Percentiles rank a stretch among this genome's conserved stretches.
Conservation (phyloP, 2,888 invertebrate species). For the Timandra comae region DNA sequence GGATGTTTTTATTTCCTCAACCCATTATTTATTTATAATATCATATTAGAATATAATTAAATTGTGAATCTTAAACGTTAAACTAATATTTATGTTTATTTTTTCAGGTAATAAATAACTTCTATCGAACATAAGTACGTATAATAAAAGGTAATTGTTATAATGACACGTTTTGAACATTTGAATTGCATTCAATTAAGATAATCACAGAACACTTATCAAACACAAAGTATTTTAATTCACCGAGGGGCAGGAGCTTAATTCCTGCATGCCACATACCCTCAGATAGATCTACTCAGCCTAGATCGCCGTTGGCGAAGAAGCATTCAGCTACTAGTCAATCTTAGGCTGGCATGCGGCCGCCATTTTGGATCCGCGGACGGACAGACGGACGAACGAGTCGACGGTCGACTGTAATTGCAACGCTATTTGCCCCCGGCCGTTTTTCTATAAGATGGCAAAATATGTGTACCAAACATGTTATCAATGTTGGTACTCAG, state of each 20-base stretch:
- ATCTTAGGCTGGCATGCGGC: constrained; percentile 68
- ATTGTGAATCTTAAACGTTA: neutral
- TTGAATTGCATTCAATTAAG: constrained; percentile 41
- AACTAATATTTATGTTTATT: constrained; percentile 3
- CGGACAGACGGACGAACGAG: constrained; percentile 55
- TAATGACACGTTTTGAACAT: constrained; percentile 35
- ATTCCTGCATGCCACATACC: constrained; percentile 55
- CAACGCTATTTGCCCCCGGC: constrained; percentile 59
- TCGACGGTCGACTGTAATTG: constrained; percentile 65
- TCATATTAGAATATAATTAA: constrained; percentile 1
- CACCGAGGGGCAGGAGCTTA: constrained; percentile 49
- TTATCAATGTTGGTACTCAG: constrained; percentile 10
- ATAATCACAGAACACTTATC: constrained; percentile 55
- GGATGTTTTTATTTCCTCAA: constrained; percentile 1
- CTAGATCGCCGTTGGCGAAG: constrained; percentile 66
- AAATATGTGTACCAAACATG: constrained; percentile 19
- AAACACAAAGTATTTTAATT: constrained; percentile 70
- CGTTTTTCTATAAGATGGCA: constrained; percentile 58
- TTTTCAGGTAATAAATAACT: constrained; percentile 20
- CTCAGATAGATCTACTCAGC: constrained; percentile 53
- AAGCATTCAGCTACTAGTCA: constrained; percentile 69
- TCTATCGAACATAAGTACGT: constrained; percentile 30
- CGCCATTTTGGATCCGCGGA: constrained; percentile 52
- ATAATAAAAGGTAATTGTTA: constrained; percentile 31
- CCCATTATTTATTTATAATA: constrained; percentile 2